These are phyloP conservation scores for Ooceraea biroi DNA, from an alignment of 1,140 invertebrate genomes.

Conservation along the genomic window DNA sequence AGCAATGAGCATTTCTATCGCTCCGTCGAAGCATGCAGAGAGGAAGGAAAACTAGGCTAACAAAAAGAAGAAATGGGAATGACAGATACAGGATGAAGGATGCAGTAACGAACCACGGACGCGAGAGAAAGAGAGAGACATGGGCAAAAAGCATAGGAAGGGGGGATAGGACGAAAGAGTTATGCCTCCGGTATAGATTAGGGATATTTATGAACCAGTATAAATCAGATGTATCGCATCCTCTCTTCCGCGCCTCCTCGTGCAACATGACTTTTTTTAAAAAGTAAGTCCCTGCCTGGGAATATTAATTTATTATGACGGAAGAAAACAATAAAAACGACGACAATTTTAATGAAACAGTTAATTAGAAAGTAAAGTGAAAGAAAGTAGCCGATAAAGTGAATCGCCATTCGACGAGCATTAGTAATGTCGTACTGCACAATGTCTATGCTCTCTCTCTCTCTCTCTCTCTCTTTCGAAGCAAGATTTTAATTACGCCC, in stretches of 20 bases:
- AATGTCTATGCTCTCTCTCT: conserved; percentile 33
- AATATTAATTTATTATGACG: background rate
- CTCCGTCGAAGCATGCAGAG: conserved; percentile 49
- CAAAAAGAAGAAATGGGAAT: conserved; percentile 50
- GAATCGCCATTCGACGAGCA: background rate
- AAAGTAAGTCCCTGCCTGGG: conserved; percentile 54
- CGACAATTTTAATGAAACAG: conserved; percentile 34
- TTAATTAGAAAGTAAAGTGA: conserved; percentile 20
- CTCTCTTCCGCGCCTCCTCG: conserved; percentile 57
- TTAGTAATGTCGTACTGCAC: conserved; percentile 28
- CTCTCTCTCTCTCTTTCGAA: conserved; percentile 23
- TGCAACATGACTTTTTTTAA: conserved; percentile 74
- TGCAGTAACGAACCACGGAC: conserved; percentile 59
- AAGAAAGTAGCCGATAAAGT: conserved; percentile 9
- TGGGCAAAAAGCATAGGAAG: conserved; percentile 35
- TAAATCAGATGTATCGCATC: conserved; percentile 80
- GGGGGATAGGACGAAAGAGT: conserved; percentile 25
- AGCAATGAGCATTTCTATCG: background rate
- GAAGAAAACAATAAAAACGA: background rate
- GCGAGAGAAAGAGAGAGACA: conserved; percentile 50
- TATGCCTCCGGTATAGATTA: conserved; percentile 76
- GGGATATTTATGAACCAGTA: conserved; percentile 82
- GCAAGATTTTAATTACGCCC: conserved; percentile 60
- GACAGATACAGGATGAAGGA: conserved; percentile 34
- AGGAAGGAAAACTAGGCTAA: conserved; percentile 59